phyloP scores from a whole-genome alignment of 2,797 vertebrate species.

The Neosilurus mollespiculum region DNA sequence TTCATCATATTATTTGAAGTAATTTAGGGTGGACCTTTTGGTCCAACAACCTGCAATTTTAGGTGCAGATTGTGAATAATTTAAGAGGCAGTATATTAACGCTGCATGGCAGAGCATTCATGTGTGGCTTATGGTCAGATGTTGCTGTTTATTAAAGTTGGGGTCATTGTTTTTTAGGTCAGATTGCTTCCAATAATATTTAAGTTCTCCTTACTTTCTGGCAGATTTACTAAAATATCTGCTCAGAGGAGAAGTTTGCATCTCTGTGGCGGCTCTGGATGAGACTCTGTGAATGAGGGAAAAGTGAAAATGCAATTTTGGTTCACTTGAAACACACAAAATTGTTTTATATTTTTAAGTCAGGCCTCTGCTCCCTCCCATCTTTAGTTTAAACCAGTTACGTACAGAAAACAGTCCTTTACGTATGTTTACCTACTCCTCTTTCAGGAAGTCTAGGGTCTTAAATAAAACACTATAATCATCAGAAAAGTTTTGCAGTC shows the following conservation, averaged over 20 bases:
- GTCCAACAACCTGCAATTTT: slow-evolving; percentile 21
- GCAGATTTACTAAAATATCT: neutral
- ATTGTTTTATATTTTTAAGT: neutral
- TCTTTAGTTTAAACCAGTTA: neutral
- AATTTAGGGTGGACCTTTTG: slow-evolving; percentile 20
- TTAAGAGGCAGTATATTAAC: neutral
- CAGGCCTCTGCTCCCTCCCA: neutral
- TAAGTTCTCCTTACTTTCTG: neutral
- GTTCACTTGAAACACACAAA: neutral
- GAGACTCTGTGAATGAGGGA: neutral
- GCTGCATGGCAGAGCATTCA: neutral
- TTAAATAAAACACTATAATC: neutral
- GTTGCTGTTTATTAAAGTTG: slow-evolving; percentile 25
- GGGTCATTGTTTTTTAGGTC: slow-evolving; percentile 1
- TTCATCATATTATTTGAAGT: neutral
- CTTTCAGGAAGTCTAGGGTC: neutral
- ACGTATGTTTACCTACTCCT: too few relatives aligned
- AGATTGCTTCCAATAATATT: neutral
- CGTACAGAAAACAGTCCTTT: neutral
- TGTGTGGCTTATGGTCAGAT: slow-evolving; percentile 26
- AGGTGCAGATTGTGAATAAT: slow-evolving; percentile 4
- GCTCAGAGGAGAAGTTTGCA: neutral
- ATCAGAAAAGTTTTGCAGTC: neutral
- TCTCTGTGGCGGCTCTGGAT: neutral
- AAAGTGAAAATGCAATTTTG: neutral